These are phyloP conservation scores for Calephelis perditalis DNA, from an alignment of 2,888 invertebrate species.

Conservation along the genomic window DNA sequence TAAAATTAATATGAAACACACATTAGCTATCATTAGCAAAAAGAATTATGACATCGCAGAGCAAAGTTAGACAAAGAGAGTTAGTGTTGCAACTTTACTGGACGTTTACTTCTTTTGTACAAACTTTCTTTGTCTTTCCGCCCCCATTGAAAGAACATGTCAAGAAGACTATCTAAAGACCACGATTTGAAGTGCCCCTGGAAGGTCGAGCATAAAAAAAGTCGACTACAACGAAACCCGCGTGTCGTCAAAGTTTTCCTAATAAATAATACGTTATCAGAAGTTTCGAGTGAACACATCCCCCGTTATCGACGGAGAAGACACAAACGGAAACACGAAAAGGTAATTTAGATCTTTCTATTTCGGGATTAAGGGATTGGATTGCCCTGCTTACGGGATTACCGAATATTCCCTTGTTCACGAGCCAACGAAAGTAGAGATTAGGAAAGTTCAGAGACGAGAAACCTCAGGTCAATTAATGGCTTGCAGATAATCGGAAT, in stretches of 20 bases:
- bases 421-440: constrained; percentile 15
- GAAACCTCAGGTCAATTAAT: constrained; percentile 6
- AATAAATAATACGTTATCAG: not conserved
- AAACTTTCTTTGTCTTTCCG: no score
- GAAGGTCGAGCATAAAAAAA: not conserved
- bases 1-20: no score
- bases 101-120: no score
- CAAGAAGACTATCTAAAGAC: no score
- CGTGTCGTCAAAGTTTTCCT: not conserved
- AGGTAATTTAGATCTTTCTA: constrained; percentile 7
- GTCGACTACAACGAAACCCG: not conserved
- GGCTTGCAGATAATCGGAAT: constrained; percentile 2
- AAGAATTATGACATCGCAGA: no score
- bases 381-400: constrained; percentile 17
- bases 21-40: no score
- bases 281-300: not conserved
- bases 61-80: no score
- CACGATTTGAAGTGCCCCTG: no score
- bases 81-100: no score
- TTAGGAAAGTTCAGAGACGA: constrained; percentile 13
- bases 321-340: constrained; percentile 5
- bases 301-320: not conserved
- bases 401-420: constrained; percentile 33
- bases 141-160: no score
- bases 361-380: constrained; percentile 13